phyloP scores from a whole-genome alignment of 2,888 invertebrate genomes.

The Sphecodes monilicornis region DNA sequence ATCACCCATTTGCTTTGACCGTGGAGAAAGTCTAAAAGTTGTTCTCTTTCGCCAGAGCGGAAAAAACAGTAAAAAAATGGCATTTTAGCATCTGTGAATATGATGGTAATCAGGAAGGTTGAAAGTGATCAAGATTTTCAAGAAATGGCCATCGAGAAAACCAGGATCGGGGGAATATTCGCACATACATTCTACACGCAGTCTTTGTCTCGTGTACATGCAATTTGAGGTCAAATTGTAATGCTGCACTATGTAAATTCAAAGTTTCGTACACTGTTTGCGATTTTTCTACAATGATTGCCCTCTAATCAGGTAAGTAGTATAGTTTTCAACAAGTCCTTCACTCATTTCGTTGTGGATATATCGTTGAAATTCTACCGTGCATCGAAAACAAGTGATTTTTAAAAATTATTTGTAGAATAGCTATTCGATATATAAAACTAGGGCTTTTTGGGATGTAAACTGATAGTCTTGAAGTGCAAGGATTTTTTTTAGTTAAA shows the following conservation, averaged over 20 bases:
- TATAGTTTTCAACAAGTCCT: background rate
- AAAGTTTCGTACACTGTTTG: background rate
- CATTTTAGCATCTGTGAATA: background rate
- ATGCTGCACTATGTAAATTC: background rate
- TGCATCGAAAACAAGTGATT: background rate
- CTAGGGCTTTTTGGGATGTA: too few relatives aligned
- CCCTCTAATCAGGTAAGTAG: background rate
- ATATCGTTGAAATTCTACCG: background rate
- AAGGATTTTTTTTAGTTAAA: too few relatives aligned
- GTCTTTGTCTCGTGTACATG: background rate
- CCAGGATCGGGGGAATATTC: background rate
- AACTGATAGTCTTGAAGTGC: too few relatives aligned
- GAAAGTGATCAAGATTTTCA: background rate
- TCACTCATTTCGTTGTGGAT: background rate
- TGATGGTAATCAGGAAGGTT: background rate
- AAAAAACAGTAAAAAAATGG: background rate
- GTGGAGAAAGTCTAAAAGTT: too few relatives aligned
- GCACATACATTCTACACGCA: background rate
- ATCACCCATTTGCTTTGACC: too few relatives aligned
- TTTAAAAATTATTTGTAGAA: too few relatives aligned
- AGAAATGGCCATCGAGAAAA: background rate
- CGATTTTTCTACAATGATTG: background rate
- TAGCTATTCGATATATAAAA: too few relatives aligned
- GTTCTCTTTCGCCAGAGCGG: background rate
- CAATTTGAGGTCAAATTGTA: background rate